Evolutionary conservation across 2,113 vertebrate species (phyloP), one percentile per base, ranked within the genome.

Genomic region (Bothrops jararaca): DNA sequence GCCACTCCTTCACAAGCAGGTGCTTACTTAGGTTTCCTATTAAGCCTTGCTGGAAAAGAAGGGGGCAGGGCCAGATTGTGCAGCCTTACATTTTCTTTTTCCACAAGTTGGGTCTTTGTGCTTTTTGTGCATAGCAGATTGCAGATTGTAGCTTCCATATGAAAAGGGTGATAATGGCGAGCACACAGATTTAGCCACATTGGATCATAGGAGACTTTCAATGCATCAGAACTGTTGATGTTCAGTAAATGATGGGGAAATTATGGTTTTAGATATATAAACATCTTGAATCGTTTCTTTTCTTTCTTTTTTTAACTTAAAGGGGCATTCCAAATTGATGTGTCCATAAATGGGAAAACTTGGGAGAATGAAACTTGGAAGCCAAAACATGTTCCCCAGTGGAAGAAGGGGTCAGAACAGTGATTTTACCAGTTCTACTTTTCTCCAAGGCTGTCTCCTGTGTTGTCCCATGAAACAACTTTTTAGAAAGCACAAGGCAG

Each of bases 101-200:
- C 90, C 24, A 91, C 85, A 86, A 69, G 95, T 92, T 29, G 88
- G 94, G 92, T 94, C 48, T 94, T 91, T 93, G 92, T 96, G 94
- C 92, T 95, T 94, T 94, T 60, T 96, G 94, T 96, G 96, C 96
- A 95, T 96, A 89, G 95, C 95, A 95, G 92, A 96, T 87, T 91
- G 56, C 64, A 0, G 15, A 93, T 95, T 92, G 95, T 95, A 92
- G 95, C 94, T 95, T 92, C 89, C 94, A 92, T 94, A 95, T 94
- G 89, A 91, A 94, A 92, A 42, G 7, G 42, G 22, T 24, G 8
- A 10, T 89, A 39, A 89, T 94, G 89, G 57, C 13, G 87, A 93
- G 90, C 95, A 91, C 0, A 0, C 94, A 42, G 92, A 80, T 93
- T 89, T 92, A 93, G 80, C 94, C 91, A 89, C 95, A 86, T 90